These are phyloP conservation scores for Polyommatus icarus DNA, from an alignment of 2,888 invertebrate genomes.

Conservation along the genomic window DNA sequence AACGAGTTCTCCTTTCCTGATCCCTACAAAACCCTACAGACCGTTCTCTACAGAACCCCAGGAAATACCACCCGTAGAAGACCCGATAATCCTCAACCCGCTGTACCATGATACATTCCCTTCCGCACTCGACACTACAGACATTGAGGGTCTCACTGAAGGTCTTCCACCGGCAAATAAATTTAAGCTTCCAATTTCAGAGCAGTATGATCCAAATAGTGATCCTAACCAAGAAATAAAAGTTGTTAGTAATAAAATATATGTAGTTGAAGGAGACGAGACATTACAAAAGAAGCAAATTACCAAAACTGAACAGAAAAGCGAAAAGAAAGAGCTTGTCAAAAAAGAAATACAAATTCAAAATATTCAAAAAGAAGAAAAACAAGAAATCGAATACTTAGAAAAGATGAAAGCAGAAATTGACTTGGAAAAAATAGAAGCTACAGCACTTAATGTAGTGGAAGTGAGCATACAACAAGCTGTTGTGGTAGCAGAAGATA, in stretches of 20 bases:
- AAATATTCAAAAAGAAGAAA: constrained; percentile 19
- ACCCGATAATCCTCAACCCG: constrained; percentile 66
- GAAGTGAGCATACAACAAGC: constrained; percentile 65
- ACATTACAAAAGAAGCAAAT: constrained; percentile 20
- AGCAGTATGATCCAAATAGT: constrained; percentile 64
- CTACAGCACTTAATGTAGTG: constrained; percentile 58
- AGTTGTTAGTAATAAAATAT: constrained; percentile 35
- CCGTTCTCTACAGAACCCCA: constrained; percentile 66
- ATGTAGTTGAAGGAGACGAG: constrained; percentile 32
- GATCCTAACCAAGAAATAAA: constrained; percentile 39
- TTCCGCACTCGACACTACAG: constrained; percentile 34
- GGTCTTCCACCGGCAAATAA: constrained; percentile 49
- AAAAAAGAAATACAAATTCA: constrained; percentile 12
- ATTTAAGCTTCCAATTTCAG: constrained; percentile 65
- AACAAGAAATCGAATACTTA: constrained; percentile 39
- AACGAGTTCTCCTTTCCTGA: constrained; percentile 54
- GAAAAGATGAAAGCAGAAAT: constrained; percentile 48
- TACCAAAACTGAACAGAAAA: constrained; percentile 15
- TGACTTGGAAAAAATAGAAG: constrained; percentile 58
- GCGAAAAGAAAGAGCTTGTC: constrained; percentile 5
- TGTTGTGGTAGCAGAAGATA: constrained; percentile 58
- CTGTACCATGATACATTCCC: constrained; percentile 59
- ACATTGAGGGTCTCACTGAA: constrained; percentile 39
- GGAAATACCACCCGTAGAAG: constrained; percentile 60
- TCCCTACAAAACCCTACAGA: constrained; percentile 57